Evolutionary conservation across 37 sponge, comb jelly and placozoan genomes (phyloP).

Genomic region (Ephydatia muelleri): DNA sequence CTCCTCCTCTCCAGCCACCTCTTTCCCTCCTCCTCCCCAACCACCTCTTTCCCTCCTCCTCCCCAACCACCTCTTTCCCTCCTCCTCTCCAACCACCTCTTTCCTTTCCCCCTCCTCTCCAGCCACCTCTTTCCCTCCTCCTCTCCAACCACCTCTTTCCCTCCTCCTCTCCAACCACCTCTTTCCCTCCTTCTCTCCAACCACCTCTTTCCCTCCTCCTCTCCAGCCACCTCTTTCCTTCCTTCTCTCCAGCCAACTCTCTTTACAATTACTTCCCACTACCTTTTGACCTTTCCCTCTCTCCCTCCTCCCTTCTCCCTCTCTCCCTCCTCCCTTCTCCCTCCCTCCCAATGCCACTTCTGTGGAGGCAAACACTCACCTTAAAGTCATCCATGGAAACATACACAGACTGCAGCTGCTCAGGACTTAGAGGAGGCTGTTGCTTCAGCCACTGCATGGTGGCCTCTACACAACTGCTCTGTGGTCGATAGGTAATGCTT

Average conservation of each 20-base stretch:
- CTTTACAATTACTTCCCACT: background rate
- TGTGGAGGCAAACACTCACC: background rate
- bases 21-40: background rate
- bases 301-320: background rate
- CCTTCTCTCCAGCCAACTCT: background rate
- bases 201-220: background rate
- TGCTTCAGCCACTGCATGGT: constrained; percentile 1
- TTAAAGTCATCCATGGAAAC: constrained; percentile 41
- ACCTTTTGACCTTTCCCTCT: background rate
- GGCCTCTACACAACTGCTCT: background rate
- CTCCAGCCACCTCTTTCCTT: background rate
- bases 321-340: background rate
- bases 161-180: no score
- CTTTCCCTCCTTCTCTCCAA: no score
- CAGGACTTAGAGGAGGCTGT: constrained; percentile 3
- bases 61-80: background rate
- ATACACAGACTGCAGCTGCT: constrained; percentile 20
- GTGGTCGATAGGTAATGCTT: background rate
- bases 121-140: no score
- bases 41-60: background rate
- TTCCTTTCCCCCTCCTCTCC: no score
- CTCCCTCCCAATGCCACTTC: background rate
- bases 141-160: no score
- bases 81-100: background rate
- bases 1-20: background rate